Evolutionary conservation across 2,888 invertebrate species (phyloP), one percentile per base, ranked within the genome.

Genomic region (Atrina japonica): DNA sequence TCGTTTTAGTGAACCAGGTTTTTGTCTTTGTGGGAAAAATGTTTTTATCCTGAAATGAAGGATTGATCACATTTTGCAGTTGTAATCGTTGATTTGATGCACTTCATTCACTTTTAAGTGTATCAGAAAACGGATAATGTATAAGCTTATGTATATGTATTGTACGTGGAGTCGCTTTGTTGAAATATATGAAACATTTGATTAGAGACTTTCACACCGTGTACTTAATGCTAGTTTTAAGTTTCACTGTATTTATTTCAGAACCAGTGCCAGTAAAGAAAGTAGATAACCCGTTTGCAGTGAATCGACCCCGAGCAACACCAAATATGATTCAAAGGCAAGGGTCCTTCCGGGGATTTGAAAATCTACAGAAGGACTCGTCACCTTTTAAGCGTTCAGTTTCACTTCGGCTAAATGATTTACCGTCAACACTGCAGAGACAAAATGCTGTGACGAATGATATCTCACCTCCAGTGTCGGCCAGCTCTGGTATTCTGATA

Each of bases 351-450:
- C 93, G 97, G 64, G 97, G 96, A 58, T 96, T 98, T 91, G 82
- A 86, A 25, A 90, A 90, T 65, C 84, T 90, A 40, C 86, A 86
- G 49, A 89, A 89, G 58, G 81, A 78, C 2, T 86, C 88, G 0
- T 91, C 90, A 9, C 91, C 98, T 95, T 74, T 99, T 96, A 98
- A 99, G 92, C 93, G 98, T 52, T 97, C 98, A 91, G 95, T 98
- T 93, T 98, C 98, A 75, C 93, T 98, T 79, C 94, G 98, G 76
- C 94, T 98, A 85, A 96, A 95, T 90, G 98, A 98, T 92, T 93
- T 98, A 91, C 98, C 98, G 70, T 98, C 98, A 86, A 98, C 96
- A 90, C 92, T 97, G 85, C 97, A 97, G 92, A 94, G 98, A 83
- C 91, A 91, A 84, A 88, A 86, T 72, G 87, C 86, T 52, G 53